Evolutionary conservation across 2,113 vertebrate species (phyloP).

Genomic region (Grammomys dolichurus): DNA sequence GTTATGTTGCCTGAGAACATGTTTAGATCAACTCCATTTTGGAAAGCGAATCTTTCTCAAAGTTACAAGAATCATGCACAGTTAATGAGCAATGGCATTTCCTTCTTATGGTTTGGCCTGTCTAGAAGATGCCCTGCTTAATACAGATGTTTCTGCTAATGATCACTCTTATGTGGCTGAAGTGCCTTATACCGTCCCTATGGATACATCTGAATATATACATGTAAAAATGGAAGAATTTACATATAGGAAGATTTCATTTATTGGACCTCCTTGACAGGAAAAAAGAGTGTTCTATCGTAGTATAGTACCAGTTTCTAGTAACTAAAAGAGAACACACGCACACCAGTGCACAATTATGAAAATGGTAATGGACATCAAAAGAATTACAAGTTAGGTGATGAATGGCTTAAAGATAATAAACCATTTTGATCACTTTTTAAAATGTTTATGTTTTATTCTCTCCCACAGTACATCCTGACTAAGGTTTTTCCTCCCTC

Average conservation of each 20-base stretch:
- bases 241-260: background rate
- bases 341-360: background rate
- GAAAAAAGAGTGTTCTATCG: slow-evolving; percentile 7
- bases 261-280: background rate
- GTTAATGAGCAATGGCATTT: slow-evolving; percentile 19
- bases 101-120: background rate
- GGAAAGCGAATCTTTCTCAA: slow-evolving; percentile 39
- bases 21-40: slow-evolving; percentile 36
- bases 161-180: background rate
- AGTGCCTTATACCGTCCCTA: background rate
- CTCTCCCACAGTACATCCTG: background rate
- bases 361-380: background rate
- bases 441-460: background rate
- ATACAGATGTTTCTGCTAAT: slow-evolving; percentile 32
- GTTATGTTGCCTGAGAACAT: background rate
- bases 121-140: background rate
- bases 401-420: background rate
- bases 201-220: background rate
- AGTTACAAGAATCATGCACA: background rate
- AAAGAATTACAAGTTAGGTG: slow-evolving; percentile 7
- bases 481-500: background rate
- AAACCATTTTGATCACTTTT: slow-evolving; percentile 23
- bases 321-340: slow-evolving; percentile 3
- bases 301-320: background rate
- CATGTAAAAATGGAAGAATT: slow-evolving; percentile 36